These are phyloP conservation scores for Gibbula magus DNA, from an alignment of 2,888 invertebrate genomes.

Conservation along the genomic window DNA sequence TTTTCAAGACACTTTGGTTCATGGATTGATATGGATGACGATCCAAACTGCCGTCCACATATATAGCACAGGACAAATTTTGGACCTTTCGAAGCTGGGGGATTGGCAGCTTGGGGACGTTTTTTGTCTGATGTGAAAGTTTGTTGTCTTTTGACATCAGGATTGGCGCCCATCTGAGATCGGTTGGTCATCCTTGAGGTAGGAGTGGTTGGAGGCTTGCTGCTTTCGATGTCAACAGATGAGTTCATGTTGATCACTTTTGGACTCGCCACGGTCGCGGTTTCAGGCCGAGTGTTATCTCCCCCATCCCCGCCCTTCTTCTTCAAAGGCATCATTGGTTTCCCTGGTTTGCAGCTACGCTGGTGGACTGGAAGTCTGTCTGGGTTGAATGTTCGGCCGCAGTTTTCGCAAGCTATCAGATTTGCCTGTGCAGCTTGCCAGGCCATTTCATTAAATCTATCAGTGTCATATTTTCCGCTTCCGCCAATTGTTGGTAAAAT, in stretches of 20 bases:
- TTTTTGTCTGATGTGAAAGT: conserved; percentile 46
- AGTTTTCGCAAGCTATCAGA: conserved; percentile 81
- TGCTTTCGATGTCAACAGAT: conserved; percentile 46
- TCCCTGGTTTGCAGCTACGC: conserved; percentile 61
- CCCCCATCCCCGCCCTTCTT: conserved; percentile 32
- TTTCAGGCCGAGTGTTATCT: conserved; percentile 54
- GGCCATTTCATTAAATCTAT: conserved; percentile 76
- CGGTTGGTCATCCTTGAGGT: background rate
- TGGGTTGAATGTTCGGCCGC: conserved; percentile 82
- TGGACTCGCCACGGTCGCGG: conserved; percentile 61
- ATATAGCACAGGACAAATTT: conserved; percentile 79
- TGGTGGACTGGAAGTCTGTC: conserved; percentile 81
- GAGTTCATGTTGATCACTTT: conserved; percentile 67
- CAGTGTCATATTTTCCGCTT: conserved; percentile 42
- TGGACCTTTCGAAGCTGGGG: conserved; percentile 53
- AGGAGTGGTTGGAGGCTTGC: background rate
- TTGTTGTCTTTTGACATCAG: conserved; percentile 30
- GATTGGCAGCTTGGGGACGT: conserved; percentile 42
- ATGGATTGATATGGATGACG: conserved; percentile 81
- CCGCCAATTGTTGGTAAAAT: conserved; percentile 66
- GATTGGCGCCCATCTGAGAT: background rate
- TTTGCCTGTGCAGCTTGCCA: conserved; percentile 80
- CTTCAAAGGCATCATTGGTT: conserved; percentile 41
- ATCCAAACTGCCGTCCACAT: conserved; percentile 82
- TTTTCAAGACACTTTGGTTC: conserved; percentile 83